Evolutionary conservation across 2,113 vertebrate species (phyloP).

Genomic region (Pleuronectes platessa): DNA sequence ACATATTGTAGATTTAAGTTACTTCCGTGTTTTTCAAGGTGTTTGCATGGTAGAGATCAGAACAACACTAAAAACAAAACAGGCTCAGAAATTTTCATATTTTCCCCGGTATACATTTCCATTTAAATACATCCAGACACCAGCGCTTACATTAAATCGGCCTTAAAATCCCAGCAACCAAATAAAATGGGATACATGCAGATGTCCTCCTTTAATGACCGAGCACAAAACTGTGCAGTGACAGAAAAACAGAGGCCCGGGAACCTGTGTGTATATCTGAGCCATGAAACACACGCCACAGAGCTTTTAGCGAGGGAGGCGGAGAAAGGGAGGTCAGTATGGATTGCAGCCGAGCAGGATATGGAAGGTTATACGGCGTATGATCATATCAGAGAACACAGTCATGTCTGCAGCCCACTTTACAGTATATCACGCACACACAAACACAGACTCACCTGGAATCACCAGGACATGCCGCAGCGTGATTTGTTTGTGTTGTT

Average conservation of each 20-base stretch:
- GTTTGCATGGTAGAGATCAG: not conserved
- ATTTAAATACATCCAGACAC: conserved; percentile 25
- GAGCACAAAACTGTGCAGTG: conserved; percentile 37
- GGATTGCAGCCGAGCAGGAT: conserved; percentile 61
- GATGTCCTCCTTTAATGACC: conserved; percentile 40
- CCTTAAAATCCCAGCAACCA: conserved; percentile 13
- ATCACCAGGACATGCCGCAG: conserved; percentile 33
- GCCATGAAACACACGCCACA: conserved; percentile 28
- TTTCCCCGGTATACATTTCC: not conserved
- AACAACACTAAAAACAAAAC: not conserved
- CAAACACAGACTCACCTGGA: conserved; percentile 61
- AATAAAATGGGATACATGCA: conserved; percentile 47
- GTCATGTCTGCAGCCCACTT: conserved; percentile 63
- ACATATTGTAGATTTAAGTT: no score
- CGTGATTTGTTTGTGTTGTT: conserved; percentile 79
- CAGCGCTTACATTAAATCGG: conserved; percentile 26
- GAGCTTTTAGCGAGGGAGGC: conserved; percentile 55
- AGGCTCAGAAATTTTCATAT: not conserved
- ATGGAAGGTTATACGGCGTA: conserved; percentile 62
- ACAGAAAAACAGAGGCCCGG: conserved; percentile 40
- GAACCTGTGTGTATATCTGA: conserved; percentile 8
- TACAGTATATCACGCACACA: conserved; percentile 40
- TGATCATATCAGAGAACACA: conserved; percentile 74
- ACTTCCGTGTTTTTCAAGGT: not conserved
- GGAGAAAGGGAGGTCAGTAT: conserved; percentile 58